These are phyloP conservation scores for Orius insidiosus DNA, from an alignment of 1,140 invertebrate species.

Conservation along the genomic window DNA sequence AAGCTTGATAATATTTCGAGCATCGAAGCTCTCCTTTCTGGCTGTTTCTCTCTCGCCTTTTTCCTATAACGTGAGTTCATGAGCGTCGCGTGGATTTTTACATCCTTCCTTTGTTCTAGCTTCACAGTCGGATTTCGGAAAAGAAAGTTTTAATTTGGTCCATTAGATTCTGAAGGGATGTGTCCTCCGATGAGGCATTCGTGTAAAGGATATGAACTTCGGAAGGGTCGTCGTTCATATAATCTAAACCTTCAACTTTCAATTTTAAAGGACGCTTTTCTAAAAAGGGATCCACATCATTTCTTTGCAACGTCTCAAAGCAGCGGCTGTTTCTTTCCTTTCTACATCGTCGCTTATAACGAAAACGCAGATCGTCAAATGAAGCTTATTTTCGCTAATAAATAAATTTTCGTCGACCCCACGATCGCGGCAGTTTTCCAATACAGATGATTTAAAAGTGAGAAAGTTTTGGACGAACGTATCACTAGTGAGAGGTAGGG, in stretches of 20 bases:
- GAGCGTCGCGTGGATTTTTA: slow-evolving; percentile 59
- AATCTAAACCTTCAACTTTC: slow-evolving; percentile 49
- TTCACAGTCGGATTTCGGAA: slow-evolving; percentile 18
- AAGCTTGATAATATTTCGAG: too few species aligned
- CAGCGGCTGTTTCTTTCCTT: slow-evolving; percentile 30
- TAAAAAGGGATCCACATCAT: slow-evolving; percentile 30
- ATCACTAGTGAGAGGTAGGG: slow-evolving; percentile 44
- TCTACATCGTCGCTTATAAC: slow-evolving; percentile 52
- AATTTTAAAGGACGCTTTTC: slow-evolving; percentile 28
- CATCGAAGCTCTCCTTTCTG: slow-evolving; percentile 40
- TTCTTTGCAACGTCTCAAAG: slow-evolving; percentile 33
- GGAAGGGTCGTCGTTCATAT: slow-evolving; percentile 71
- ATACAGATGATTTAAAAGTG: slow-evolving; percentile 33
- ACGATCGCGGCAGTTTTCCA: slow-evolving; percentile 18
- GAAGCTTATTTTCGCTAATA: slow-evolving; percentile 49
- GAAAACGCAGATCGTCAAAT: slow-evolving; percentile 56
- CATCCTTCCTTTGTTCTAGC: slow-evolving; percentile 26
- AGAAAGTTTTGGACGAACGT: slow-evolving; percentile 37
- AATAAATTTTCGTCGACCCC: slow-evolving; percentile 52
- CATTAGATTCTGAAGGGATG: slow-evolving; percentile 39
- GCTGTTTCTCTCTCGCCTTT: slow-evolving; percentile 23
- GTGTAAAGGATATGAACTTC: slow-evolving; percentile 54
- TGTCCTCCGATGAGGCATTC: slow-evolving; percentile 31
- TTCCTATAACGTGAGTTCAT: slow-evolving; percentile 48
- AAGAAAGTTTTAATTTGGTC: slow-evolving; percentile 39